Percentiles rank a stretch among this genome's conserved stretches.
Conservation (phyloP, 2,888 invertebrate species). For the Antitype chi region DNA sequence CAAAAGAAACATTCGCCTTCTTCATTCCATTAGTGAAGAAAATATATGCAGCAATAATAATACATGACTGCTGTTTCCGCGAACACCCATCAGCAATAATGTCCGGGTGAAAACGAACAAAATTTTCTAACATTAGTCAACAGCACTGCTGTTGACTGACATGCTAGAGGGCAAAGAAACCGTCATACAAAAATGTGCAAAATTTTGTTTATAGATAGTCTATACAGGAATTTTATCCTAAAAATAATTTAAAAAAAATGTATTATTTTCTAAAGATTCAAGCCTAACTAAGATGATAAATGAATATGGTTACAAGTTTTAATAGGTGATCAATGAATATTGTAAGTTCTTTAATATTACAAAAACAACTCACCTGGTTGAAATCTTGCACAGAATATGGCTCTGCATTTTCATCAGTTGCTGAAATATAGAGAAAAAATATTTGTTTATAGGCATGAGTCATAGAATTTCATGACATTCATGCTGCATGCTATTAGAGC, state of each 20-base stretch:
- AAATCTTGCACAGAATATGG: conserved; percentile 77
- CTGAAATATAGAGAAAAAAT: conserved; percentile 64
- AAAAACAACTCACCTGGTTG: conserved; percentile 76
- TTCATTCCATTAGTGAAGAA: neutral
- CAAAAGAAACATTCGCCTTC: neutral
- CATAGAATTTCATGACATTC: neutral
- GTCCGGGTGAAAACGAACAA: neutral
- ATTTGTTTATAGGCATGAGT: neutral
- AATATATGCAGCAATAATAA: neutral
- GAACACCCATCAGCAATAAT: too few species aligned
- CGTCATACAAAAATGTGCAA: neutral
- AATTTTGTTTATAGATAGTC: neutral
- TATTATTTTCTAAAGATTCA: conserved; percentile 15
- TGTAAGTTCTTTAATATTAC: neutral
- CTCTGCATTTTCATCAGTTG: conserved; percentile 68
- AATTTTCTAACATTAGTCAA: too few species aligned
- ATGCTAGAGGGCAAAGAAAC: neutral
- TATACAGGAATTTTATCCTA: neutral
- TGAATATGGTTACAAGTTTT: conserved; percentile 4
- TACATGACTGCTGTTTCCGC: too few species aligned
- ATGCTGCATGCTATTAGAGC: conserved; percentile 9
- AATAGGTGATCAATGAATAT: neutral
- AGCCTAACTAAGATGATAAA: neutral
- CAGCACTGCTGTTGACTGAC: neutral
- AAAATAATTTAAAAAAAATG: conserved; percentile 17